Percentiles rank a stretch among this genome's conserved stretches.
These are phyloP conservation scores for Lysandra coridon DNA, from an alignment of 2,888 invertebrate genomes.

Conservation along the genomic window DNA sequence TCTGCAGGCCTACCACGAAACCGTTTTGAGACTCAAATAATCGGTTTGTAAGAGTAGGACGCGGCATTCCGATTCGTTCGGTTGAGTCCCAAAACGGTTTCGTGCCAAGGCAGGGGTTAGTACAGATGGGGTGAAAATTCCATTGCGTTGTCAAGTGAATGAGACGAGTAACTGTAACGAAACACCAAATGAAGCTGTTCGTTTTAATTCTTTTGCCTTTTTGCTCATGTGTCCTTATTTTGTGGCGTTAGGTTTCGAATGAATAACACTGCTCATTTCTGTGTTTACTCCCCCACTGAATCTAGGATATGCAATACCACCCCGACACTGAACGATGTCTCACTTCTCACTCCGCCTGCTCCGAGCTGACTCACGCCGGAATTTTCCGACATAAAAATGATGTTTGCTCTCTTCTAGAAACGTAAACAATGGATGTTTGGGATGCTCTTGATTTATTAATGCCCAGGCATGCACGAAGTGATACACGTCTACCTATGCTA, in stretches of 20 bases:
- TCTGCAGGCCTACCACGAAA: too few species aligned
- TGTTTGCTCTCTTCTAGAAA: constrained; percentile 38
- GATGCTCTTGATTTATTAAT: constrained; percentile 50
- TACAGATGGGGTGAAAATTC: background rate
- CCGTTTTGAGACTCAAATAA: too few species aligned
- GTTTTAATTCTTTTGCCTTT: constrained; percentile 22
- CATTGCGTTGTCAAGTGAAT: background rate
- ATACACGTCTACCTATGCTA: constrained; percentile 29
- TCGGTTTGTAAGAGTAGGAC: too few species aligned
- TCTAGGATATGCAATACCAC: constrained; percentile 28
- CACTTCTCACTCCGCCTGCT: constrained; percentile 39
- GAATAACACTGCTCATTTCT: constrained; percentile 21
- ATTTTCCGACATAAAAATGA: constrained; percentile 46
- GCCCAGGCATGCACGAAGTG: constrained; percentile 35
- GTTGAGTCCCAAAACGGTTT: too few species aligned
- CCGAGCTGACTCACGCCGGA: constrained; percentile 45
- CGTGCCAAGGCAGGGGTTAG: too few species aligned
- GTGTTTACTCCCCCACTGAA: constrained; percentile 11
- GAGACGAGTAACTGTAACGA: background rate
- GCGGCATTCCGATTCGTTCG: too few species aligned
- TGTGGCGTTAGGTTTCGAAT: constrained; percentile 20
- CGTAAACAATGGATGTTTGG: constrained; percentile 40
- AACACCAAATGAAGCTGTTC: constrained; percentile 30
- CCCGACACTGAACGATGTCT: constrained; percentile 23
- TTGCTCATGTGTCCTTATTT: constrained; percentile 15